phyloP scores from a whole-genome alignment of 2,797 vertebrate species.

The Spondyliosoma cantharus region DNA sequence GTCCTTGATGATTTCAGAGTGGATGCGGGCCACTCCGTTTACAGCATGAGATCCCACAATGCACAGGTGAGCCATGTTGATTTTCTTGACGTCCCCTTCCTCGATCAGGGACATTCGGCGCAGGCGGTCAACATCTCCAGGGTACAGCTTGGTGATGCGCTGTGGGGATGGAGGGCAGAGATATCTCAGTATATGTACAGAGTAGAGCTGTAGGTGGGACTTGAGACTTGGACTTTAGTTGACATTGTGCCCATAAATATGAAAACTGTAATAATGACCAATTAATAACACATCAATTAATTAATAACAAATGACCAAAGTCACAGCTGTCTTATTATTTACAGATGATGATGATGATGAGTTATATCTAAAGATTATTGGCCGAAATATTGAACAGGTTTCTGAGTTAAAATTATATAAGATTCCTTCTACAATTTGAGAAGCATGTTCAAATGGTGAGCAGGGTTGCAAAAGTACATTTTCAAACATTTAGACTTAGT shows the following conservation, averaged over 20 bases:
- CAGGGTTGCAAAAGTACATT: too few relatives aligned
- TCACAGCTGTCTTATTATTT: too few relatives aligned
- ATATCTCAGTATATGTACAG: neutral
- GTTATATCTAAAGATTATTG: too few relatives aligned
- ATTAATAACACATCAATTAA: too few relatives aligned
- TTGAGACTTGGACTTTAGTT: neutral
- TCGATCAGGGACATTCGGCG: conserved; percentile 95
- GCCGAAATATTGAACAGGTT: too few relatives aligned
- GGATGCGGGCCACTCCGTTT: conserved; percentile 94
- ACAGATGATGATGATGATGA: too few relatives aligned
- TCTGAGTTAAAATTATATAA: too few relatives aligned
- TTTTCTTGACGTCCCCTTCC: conserved; percentile 89
- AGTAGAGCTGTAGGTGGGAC: neutral
- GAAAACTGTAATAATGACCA: neutral
- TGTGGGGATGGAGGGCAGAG: conserved; percentile 57
- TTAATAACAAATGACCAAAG: neutral
- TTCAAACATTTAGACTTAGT: too few relatives aligned
- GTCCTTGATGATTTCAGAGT: conserved; percentile 93
- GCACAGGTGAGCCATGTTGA: conserved; percentile 97
- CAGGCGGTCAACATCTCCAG: conserved; percentile 87
- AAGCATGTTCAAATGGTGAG: too few relatives aligned
- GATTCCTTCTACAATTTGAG: too few relatives aligned
- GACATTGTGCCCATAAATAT: neutral
- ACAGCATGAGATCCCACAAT: conserved; percentile 93
- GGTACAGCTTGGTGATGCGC: conserved; percentile 85